Percentiles rank a stretch among this genome's conserved stretches.
phyloP scores from a whole-genome alignment of 2,888 invertebrate genomes.

The Nemotelus nigrinus region DNA sequence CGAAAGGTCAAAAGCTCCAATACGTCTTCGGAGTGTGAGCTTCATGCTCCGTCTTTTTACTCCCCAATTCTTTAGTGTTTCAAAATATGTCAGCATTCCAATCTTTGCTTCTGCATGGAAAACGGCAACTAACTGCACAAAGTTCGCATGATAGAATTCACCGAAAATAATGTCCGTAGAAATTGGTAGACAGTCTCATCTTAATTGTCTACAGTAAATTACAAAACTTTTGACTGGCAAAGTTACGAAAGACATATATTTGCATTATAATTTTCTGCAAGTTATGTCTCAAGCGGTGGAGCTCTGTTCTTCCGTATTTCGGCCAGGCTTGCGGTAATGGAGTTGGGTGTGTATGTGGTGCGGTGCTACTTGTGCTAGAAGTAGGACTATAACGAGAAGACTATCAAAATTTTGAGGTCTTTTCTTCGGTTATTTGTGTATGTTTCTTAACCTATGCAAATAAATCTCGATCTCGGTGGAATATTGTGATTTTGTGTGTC shows the following conservation, averaged over 20 bases:
- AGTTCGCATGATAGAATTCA: constrained; percentile 2
- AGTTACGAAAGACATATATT: constrained; percentile 13
- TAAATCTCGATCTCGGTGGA: constrained; percentile 13
- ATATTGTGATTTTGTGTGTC: background rate
- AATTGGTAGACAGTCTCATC: constrained; percentile 29
- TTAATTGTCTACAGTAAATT: constrained; percentile 41
- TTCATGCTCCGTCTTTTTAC: too few relatives aligned
- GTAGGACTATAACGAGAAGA: background rate
- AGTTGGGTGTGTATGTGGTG: too few relatives aligned
- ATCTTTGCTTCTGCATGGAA: background rate
- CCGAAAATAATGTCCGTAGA: constrained; percentile 17
- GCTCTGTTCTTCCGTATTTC: too few relatives aligned
- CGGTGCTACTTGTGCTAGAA: background rate
- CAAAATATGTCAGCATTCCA: too few relatives aligned
- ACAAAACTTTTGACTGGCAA: constrained; percentile 33
- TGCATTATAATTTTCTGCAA: background rate
- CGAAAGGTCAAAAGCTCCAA: constrained; percentile 26
- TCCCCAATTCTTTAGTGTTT: too few relatives aligned
- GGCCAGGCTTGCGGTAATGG: background rate
- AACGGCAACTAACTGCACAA: background rate
- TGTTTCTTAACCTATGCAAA: constrained; percentile 9
- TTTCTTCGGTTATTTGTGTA: constrained; percentile 2
- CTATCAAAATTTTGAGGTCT: constrained; percentile 19
- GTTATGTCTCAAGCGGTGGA: too few relatives aligned
- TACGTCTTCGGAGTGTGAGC: background rate